Evolutionary conservation across 2,888 invertebrate genomes (phyloP).

Genomic region (Pimpla rufipes): DNA sequence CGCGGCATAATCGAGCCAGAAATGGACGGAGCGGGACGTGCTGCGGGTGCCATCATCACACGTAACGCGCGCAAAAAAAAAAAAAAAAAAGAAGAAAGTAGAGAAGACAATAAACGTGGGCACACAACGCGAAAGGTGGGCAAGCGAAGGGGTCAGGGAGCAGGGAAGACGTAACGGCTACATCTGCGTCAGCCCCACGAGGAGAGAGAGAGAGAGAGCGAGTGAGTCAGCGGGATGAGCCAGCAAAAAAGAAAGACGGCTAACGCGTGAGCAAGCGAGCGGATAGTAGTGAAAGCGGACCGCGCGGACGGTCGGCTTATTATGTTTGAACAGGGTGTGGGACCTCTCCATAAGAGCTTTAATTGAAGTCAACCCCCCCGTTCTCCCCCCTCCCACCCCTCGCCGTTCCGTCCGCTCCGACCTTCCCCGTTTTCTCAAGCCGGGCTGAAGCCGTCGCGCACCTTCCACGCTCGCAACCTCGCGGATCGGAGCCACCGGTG

Average conservation of each 20-base stretch:
- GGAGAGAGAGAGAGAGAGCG: background rate
- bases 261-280: slow-evolving; percentile 21
- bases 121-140: background rate
- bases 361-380: slow-evolving; percentile 76
- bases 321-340: slow-evolving; percentile 82
- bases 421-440: slow-evolving; percentile 54
- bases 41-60: background rate
- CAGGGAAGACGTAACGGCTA: slow-evolving; percentile 1
- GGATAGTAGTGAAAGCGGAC: slow-evolving; percentile 19
- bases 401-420: slow-evolving; percentile 18
- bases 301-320: slow-evolving; percentile 71
- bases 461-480: slow-evolving; percentile 63
- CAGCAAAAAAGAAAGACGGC: slow-evolving; percentile 5
- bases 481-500: slow-evolving; percentile 22
- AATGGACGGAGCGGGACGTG: background rate
- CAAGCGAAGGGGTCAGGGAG: background rate
- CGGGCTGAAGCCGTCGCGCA: slow-evolving; percentile 63
- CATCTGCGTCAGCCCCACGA: background rate
- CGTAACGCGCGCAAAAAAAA: background rate
- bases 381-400: slow-evolving; percentile 27
- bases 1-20: background rate
- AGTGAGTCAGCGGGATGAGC: background rate
- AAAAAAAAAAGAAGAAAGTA: no score
- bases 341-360: slow-evolving; percentile 78
- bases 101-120: background rate